phyloP scores from a whole-genome alignment of 2,888 invertebrate genomes.

The Aspidapion aeneum region DNA sequence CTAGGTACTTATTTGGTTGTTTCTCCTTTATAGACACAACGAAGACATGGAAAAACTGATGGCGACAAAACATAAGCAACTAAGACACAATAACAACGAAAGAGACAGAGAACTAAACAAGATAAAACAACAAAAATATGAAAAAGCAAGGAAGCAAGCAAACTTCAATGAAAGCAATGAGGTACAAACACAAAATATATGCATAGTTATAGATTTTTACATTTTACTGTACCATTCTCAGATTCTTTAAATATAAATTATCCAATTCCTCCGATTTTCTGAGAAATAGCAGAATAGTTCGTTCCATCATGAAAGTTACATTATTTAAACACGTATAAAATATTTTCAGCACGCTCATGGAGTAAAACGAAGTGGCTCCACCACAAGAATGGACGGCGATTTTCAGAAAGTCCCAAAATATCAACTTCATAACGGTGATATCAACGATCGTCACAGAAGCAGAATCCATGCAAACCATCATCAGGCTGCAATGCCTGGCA shows the following conservation, averaged over 20 bases:
- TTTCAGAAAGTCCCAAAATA: slow-evolving; percentile 55
- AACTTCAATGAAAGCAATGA: not conserved
- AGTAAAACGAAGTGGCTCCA: slow-evolving; percentile 59
- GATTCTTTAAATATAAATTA: no score
- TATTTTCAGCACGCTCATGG: slow-evolving; percentile 49
- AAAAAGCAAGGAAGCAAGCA: no score
- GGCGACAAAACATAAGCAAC: slow-evolving; percentile 65
- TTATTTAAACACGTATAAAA: no score
- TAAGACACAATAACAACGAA: slow-evolving; percentile 52
- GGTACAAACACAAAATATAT: no score
- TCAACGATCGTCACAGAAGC: not conserved
- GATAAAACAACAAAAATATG: no score
- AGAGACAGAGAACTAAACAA: no score
- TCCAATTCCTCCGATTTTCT: no score
- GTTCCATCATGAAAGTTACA: no score
- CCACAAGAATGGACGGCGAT: slow-evolving; percentile 57
- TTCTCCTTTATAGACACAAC: slow-evolving; percentile 60
- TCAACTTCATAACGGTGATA: slow-evolving; percentile 43
- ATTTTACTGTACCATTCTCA: no score
- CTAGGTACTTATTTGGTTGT: no score
- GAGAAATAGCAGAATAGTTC: no score
- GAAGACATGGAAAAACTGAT: slow-evolving; percentile 78
- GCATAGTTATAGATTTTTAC: no score
- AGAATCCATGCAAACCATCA: not conserved
- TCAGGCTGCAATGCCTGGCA: not conserved